These are phyloP conservation scores for Macrochelys suwanniensis DNA, from an alignment of 2,797 vertebrate genomes.

Conservation along the genomic window DNA sequence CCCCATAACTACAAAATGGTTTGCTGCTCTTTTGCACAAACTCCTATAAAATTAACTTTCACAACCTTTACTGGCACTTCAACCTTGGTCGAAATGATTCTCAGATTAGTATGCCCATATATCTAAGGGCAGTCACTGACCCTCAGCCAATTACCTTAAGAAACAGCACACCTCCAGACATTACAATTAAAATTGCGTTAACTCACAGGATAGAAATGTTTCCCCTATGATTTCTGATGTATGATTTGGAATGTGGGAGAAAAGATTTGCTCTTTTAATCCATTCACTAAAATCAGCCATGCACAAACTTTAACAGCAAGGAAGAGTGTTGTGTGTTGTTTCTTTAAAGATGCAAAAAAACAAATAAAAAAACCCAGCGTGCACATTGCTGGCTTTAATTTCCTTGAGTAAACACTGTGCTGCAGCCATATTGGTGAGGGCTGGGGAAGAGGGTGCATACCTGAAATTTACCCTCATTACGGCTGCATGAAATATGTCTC, in stretches of 20 bases:
- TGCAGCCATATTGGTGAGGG: neutral
- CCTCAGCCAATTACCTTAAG: constrained; percentile 69
- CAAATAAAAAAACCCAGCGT: constrained; percentile 21
- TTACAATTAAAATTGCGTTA: constrained; percentile 54
- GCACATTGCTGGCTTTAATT: constrained; percentile 68
- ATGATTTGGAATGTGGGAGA: constrained; percentile 16
- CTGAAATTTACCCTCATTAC: constrained; percentile 68
- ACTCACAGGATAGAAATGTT: constrained; percentile 16
- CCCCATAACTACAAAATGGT: neutral
- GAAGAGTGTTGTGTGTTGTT: neutral
- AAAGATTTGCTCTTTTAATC: constrained; percentile 42
- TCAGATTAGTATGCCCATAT: constrained; percentile 61
- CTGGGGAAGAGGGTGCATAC: constrained; percentile 48
- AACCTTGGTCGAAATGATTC: constrained; percentile 59
- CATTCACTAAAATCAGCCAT: constrained; percentile 55
- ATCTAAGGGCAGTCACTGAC: constrained; percentile 70
- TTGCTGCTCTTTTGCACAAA: constrained; percentile 17
- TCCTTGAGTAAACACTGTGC: constrained; percentile 65
- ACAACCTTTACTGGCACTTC: constrained; percentile 55
- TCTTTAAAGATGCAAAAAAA: neutral
- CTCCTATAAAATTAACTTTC: constrained; percentile 66
- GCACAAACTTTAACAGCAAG: neutral
- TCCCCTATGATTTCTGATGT: constrained; percentile 17
- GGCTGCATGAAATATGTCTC: constrained; percentile 42
- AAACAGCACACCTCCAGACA: constrained; percentile 48